Base-by-base conservation (phyloP, 1,140 invertebrate species). In the Charaxes varanes region DNA sequence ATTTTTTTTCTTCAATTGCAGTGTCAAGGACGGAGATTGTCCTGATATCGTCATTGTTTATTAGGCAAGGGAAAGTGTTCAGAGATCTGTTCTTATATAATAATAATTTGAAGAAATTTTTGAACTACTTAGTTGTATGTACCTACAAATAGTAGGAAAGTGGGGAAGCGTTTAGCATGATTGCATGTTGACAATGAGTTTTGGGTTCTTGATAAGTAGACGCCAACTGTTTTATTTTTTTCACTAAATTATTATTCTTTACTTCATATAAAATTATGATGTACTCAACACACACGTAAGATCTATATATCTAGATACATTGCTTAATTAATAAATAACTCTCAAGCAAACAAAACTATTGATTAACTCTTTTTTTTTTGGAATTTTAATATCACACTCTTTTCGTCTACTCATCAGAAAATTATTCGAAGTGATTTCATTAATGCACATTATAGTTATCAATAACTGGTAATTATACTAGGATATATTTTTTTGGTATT, bases 151-250 rank as follows among this genome's bases (percentile, higher is more conserved):
- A 53, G 57, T 63, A 61, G 62, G 62, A 62, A 63, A 62, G 70
- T 74, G 67, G 67, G 55, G 37, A 81, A 79, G 73, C 74, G 44
- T 66, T 62, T 66, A 81, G 77, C 77, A 73, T 74, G 72, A 79
- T 69, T 66, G 50, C 52, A 67, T 54, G 63, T 70, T 53, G 44
- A 48, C 59, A 54, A 67, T 66, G 69, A 58, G 34, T 52, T 47
- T 57, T 46, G 21, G 14, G 34, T 60, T 49, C 44, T 45, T 49
- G 58, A 58, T 62, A 56, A 61, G 44, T 56, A 57, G 49, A 48
- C 40, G 48, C 41, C 40, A 18, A 27, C 45, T 18, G 7, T 11
- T 26, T 23, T 24, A 27, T 26, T 30, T 19, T 17, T n/a, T 36
- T 27, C 10, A 31, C n/a, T 4, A n/a, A n/a, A n/a, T n/a, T n/a